These are phyloP conservation scores for Erpornis zantholeuca DNA, from an alignment of 2,113 vertebrate species.

Conservation along the genomic window DNA sequence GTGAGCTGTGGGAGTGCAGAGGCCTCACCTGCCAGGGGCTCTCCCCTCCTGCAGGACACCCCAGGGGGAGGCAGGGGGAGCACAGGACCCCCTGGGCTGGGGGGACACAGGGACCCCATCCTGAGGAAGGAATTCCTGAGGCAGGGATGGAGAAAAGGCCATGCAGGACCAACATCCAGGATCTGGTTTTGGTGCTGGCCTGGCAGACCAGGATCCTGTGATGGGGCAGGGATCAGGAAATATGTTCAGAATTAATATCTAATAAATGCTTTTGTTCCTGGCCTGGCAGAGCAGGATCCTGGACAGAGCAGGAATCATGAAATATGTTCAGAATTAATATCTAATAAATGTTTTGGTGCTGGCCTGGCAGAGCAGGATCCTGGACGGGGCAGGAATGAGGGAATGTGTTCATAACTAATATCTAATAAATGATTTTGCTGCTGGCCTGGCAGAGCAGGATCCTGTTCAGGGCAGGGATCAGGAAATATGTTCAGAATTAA, in stretches of 20 bases:
- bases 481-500: background rate
- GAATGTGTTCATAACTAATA: background rate
- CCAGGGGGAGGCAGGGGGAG: background rate
- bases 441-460: too few relatives aligned
- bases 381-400: fast-evolving
- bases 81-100: background rate
- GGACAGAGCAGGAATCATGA: background rate
- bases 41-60: background rate
- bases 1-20: background rate
- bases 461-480: background rate
- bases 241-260: background rate
- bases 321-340: background rate
- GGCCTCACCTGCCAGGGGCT: background rate
- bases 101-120: background rate
- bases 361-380: background rate
- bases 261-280: background rate
- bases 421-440: too few relatives aligned
- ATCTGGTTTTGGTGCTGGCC: fast-evolving
- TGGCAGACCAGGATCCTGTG: background rate
- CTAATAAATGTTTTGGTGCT: background rate
- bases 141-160: background rate
- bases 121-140: background rate
- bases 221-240: background rate
- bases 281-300: too few relatives aligned
- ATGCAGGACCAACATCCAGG: background rate